A percentile compares a stretch with the other conserved stretches of the same genome.
These are phyloP conservation scores for Lampris megalopsis DNA, from an alignment of 2,113 vertebrate genomes.

Conservation along the genomic window DNA sequence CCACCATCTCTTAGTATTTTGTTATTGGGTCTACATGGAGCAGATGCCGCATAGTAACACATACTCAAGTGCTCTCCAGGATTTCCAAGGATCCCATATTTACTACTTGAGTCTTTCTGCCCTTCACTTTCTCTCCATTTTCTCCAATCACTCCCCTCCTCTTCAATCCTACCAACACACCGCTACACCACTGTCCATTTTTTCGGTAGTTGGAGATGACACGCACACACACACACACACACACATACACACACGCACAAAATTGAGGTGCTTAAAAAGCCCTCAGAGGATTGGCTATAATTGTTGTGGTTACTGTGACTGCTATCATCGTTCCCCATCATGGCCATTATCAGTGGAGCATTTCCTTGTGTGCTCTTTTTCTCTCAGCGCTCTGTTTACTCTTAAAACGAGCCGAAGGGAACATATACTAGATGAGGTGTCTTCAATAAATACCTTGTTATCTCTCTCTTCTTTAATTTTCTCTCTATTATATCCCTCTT, in stretches of 20 bases:
- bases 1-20: constrained; percentile 24
- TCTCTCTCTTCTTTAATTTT: constrained; percentile 76
- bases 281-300: constrained; percentile 65
- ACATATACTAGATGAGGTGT: constrained; percentile 52
- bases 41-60: constrained; percentile 9
- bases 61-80: constrained; percentile 36
- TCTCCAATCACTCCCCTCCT: constrained; percentile 55
- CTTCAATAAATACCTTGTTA: constrained; percentile 80
- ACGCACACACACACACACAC: background rate
- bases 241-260: background rate
- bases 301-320: constrained; percentile 78
- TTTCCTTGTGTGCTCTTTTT: constrained; percentile 64
- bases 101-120: constrained; percentile 40
- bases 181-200: constrained; percentile 26
- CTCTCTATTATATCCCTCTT: constrained; percentile 64
- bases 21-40: constrained; percentile 15
- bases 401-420: constrained; percentile 71
- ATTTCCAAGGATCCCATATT: constrained; percentile 35
- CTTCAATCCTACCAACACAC: constrained; percentile 42
- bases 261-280: constrained; percentile 59
- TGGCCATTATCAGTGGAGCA: constrained; percentile 68
- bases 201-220: constrained; percentile 15
- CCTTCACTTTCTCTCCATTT: constrained; percentile 43
- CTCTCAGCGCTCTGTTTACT: constrained; percentile 74
- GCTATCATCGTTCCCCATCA: constrained; percentile 79